Base-by-base conservation (phyloP, 2,797 vertebrate genomes). In the Limosa lapponica region DNA sequence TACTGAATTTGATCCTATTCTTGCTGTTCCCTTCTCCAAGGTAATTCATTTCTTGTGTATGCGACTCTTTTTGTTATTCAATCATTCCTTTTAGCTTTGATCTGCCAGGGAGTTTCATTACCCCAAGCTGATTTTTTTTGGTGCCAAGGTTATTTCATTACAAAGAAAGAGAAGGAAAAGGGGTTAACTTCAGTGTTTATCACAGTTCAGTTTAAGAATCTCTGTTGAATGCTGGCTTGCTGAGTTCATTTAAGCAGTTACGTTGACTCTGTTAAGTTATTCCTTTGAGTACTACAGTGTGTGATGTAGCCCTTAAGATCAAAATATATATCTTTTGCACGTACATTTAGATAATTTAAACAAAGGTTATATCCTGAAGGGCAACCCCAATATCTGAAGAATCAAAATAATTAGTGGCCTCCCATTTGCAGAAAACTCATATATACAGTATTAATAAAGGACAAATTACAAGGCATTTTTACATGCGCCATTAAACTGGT, bases 391-490 rank as follows among this genome's bases (percentile, higher is more conserved):
- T 81, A 73, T 49, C 84, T 39, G n/a, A 94, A 91, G 77, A 93
- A 88, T 64, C 34, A 89, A 92, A 95, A 94, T 78, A 84, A 92
- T 90, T 91, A 89, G 6, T 14, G 24, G 51, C n/a, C 32, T 92
- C 30, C 75, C 27, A 11, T 91, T 95, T 93, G 80, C 46, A 86
- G 74, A 78, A 89, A 88, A 44, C 8, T 83, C 46, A 1, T 49
- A 66, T 66, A 71, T 39, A 77, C 5, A 67, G n/a, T 54, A 96
- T 92, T 97, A 96, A 95, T 97, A 97, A 97, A 97, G 87, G 85
- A 90, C 70, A 96, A 97, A 94, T 94, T 87, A 82, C 55, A 96
- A 96, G 61, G 65, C 73, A 89, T 95, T 97, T 98, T 97, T 96
- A 95, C 71, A 95, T 51, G 90, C 43, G 1, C 75, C 89, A 96